Percentiles rank a stretch among this genome's conserved stretches.
Evolutionary conservation across 23 tunicate species (phyloP).

Genomic region (Halocynthia aurantium): DNA sequence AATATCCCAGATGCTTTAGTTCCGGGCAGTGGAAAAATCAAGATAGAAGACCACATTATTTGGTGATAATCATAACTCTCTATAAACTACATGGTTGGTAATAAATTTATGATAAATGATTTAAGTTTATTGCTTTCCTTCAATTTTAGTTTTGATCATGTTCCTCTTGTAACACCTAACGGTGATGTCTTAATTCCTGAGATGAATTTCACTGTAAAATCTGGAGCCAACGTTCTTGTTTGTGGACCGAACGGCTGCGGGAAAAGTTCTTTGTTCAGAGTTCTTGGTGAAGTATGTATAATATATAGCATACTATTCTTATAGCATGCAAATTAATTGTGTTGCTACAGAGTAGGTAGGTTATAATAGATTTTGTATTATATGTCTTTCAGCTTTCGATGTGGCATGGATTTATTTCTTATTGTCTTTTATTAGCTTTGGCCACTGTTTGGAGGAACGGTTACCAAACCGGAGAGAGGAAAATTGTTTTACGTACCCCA

Average conservation of each 20-base stretch:
- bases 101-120: neutral
- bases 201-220: conserved; percentile 66
- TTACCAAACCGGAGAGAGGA: conserved; percentile 75
- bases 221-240: conserved; percentile 75
- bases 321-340: too few relatives aligned
- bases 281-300: conserved; percentile 54
- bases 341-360: too few relatives aligned
- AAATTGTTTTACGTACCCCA: conserved; percentile 92
- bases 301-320: neutral
- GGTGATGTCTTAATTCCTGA: conserved; percentile 77
- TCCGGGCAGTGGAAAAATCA: conserved; percentile 67
- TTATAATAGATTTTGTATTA: too few relatives aligned
- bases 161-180: conserved; percentile 86
- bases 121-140: neutral
- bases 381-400: too few relatives aligned
- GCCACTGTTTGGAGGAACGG: conserved; percentile 87
- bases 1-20: conserved; percentile 2
- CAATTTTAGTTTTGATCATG: conserved; percentile 49
- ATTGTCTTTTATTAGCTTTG: conserved; percentile 31
- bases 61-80: neutral
- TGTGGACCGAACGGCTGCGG: conserved; percentile 98
- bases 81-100: too few relatives aligned
- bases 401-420: too few relatives aligned
- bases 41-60: conserved; percentile 48
- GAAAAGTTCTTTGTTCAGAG: conserved; percentile 82